Percentiles rank a stretch among this genome's conserved stretches.
phyloP scores from a whole-genome alignment of 1,140 invertebrate genomes.

The Centruroides sculpturatus region DNA sequence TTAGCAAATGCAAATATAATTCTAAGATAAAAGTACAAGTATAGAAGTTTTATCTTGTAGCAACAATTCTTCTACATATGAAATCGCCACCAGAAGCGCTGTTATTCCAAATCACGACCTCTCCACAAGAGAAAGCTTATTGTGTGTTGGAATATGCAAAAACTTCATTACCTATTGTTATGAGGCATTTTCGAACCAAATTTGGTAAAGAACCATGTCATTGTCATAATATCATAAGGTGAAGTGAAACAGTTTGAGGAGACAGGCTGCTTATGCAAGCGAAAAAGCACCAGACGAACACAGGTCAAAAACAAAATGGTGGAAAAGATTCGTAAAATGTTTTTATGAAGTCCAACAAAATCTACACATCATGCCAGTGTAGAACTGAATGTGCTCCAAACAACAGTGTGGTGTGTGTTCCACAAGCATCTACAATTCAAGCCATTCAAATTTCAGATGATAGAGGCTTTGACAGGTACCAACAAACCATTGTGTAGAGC shows the following conservation, averaged over 20 bases:
- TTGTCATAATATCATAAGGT: neutral
- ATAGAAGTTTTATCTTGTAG: neutral
- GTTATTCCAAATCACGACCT: neutral
- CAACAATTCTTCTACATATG: neutral
- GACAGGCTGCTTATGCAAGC: neutral
- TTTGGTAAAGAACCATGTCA: neutral
- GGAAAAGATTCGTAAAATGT: no score
- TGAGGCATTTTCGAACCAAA: neutral
- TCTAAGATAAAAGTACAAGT: neutral
- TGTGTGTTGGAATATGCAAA: neutral
- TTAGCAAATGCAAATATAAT: neutral
- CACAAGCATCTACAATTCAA: no score
- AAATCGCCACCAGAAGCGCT: no score
- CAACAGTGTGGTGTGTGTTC: no score
- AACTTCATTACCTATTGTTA: neutral
- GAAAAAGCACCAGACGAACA: neutral
- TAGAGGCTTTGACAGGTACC: no score
- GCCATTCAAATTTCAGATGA: no score
- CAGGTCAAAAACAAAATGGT: no score
- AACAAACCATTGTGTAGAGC: no score
- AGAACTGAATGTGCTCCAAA: no score
- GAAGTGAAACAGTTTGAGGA: conserved; percentile 1
- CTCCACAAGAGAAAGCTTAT: neutral
- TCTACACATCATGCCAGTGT: no score
- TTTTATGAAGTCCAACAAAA: no score